phyloP scores from a whole-genome alignment of 2,888 invertebrate species.

The Anagyrus pseudococci region DNA sequence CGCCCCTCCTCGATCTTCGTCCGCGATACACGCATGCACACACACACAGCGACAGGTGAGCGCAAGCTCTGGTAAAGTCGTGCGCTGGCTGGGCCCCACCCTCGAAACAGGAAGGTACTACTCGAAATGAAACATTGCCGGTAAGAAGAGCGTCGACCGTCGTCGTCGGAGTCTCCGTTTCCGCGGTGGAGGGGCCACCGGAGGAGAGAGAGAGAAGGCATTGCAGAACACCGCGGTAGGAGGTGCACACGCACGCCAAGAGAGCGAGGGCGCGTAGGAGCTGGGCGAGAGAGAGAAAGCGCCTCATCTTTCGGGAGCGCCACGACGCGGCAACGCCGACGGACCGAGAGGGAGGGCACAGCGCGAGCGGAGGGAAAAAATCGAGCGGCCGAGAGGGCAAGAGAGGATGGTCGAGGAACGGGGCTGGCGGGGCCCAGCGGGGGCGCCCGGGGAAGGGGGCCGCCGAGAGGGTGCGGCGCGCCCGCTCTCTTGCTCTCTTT shows the following conservation, averaged over 20 bases:
- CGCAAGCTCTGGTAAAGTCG: no score
- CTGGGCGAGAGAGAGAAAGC: not conserved
- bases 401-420: no score
- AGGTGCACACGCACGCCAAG: no score
- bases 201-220: not conserved
- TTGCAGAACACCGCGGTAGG: not conserved
- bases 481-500: no score
- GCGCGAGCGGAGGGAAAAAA: conserved; percentile 40
- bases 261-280: no score
- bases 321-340: conserved; percentile 37
- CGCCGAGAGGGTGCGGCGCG: conserved; percentile 40
- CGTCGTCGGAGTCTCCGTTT: conserved; percentile 27
- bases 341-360: conserved; percentile 35
- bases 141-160: conserved; percentile 52
- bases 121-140: conserved; percentile 55
- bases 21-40: no score
- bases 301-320: conserved; percentile 34
- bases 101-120: no score
- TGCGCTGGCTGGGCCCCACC: no score
- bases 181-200: conserved; percentile 24
- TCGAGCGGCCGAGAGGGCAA: no score
- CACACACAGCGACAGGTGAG: no score
- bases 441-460: conserved; percentile 47
- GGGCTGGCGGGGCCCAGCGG: no score
- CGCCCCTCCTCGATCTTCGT: no score